These are phyloP conservation scores for Tinea pellionella DNA, from an alignment of 2,888 invertebrate species.

Conservation along the genomic window DNA sequence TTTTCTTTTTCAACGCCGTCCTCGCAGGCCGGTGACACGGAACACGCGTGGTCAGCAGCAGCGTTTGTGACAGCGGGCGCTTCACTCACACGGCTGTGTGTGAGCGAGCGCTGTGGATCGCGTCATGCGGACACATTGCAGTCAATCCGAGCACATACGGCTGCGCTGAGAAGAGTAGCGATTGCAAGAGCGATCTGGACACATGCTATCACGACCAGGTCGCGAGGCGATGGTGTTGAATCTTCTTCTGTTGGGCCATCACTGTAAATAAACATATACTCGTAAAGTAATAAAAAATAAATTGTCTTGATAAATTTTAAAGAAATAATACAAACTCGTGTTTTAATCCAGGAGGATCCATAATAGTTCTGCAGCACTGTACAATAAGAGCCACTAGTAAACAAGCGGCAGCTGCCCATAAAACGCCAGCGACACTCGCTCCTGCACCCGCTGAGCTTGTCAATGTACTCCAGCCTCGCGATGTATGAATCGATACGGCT, in stretches of 20 bases:
- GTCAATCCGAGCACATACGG: constrained; percentile 66
- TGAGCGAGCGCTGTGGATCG: constrained; percentile 49
- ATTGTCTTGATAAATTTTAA: not conserved
- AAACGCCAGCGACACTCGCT: constrained; percentile 42
- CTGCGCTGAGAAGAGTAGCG: constrained; percentile 62
- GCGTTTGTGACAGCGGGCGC: constrained; percentile 36
- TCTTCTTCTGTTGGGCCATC: constrained; percentile 49
- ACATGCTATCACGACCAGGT: constrained; percentile 57
- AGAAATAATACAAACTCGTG: constrained; percentile 26
- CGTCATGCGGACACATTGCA: constrained; percentile 50
- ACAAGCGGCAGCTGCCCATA: constrained; percentile 70
- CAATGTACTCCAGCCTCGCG: constrained; percentile 52
- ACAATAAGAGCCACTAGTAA: constrained; percentile 64
- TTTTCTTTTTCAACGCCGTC: constrained; percentile 46
- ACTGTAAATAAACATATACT: constrained; percentile 31
- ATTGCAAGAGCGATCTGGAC: constrained; percentile 61
- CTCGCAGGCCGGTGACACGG: constrained; percentile 32
- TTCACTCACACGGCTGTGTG: constrained; percentile 47
- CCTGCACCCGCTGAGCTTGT: constrained; percentile 35
- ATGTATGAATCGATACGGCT: constrained; percentile 73
- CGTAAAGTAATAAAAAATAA: too few relatives aligned
- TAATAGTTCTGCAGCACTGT: constrained; percentile 63
- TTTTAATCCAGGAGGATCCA: constrained; percentile 44
- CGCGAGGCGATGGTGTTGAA: constrained; percentile 47
- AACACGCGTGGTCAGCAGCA: constrained; percentile 30